Conservation (phyloP, 2,888 invertebrate genomes). For the Cremastinae sp. region DNA sequence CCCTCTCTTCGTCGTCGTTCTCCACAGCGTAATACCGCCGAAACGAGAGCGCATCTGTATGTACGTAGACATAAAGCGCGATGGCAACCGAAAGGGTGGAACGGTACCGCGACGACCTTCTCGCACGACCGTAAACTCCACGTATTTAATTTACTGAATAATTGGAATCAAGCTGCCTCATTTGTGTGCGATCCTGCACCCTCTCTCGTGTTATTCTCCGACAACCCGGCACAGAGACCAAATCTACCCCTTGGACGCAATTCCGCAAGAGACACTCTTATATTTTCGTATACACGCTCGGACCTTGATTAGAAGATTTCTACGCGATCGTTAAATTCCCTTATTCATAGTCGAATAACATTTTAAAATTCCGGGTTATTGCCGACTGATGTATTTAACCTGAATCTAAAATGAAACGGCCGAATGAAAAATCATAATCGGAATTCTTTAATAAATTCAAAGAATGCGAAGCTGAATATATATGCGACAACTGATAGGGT, state of each 20-base stretch:
- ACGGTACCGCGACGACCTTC: conserved; percentile 26
- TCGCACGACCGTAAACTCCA: conserved; percentile 73
- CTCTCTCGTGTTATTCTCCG: neutral
- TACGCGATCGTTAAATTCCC: conserved; percentile 55
- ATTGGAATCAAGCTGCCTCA: conserved; percentile 80
- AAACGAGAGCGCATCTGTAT: conserved; percentile 8
- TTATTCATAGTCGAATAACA: conserved; percentile 41
- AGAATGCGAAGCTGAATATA: too few species aligned
- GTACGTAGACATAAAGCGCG: conserved; percentile 22
- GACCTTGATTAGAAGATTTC: conserved; percentile 59
- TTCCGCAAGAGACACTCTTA: conserved; percentile 41
- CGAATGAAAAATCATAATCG: too few species aligned
- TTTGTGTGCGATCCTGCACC: conserved; percentile 72
- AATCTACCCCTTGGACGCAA: conserved; percentile 53
- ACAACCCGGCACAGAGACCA: conserved; percentile 36
- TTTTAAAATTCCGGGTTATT: conserved; percentile 24
- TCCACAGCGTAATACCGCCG: conserved; percentile 9
- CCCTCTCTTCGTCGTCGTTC: conserved; percentile 29
- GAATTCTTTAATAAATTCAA: neutral
- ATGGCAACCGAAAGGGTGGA: conserved; percentile 36
- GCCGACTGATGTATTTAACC: neutral
- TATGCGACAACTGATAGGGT: too few species aligned
- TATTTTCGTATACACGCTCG: conserved; percentile 28
- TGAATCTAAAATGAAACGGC: neutral
- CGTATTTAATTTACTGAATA: conserved; percentile 80